Evolutionary conservation across 1,140 invertebrate genomes (phyloP).

Genomic region (Cydia amplana): DNA sequence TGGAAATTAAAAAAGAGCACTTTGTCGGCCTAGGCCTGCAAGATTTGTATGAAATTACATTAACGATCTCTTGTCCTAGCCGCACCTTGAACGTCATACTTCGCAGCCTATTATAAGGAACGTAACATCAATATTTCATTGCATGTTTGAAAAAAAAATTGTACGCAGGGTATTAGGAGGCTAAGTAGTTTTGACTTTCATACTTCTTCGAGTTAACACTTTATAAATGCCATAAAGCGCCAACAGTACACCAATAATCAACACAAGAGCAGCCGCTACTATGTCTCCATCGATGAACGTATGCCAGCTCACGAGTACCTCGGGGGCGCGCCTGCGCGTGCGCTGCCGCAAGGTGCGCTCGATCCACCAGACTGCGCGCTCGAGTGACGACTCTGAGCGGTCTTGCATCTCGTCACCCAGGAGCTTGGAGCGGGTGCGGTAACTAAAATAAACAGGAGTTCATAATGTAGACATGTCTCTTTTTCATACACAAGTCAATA

Average conservation of each 20-base stretch:
- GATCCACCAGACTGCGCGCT: slow-evolving; percentile 4
- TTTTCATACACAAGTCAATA: too few relatives aligned
- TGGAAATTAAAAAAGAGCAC: too few relatives aligned
- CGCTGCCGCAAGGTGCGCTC: not conserved
- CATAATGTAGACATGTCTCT: not conserved
- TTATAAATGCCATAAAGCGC: not conserved
- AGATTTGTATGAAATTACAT: too few relatives aligned
- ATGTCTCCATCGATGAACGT: not conserved
- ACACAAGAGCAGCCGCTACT: not conserved
- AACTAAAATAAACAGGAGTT: not conserved
- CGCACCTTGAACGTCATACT: too few relatives aligned
- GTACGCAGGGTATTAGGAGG: too few relatives aligned
- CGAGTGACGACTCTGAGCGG: not conserved
- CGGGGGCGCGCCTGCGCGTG: not conserved
- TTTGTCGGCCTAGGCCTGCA: too few relatives aligned
- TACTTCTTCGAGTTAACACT: not conserved
- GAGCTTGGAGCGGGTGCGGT: not conserved
- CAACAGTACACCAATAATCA: not conserved
- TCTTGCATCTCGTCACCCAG: not conserved
- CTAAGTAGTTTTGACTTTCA: not conserved
- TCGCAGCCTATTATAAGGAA: too few relatives aligned
- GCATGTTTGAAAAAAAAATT: too few relatives aligned
- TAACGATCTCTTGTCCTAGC: too few relatives aligned
- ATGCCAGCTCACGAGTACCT: not conserved
- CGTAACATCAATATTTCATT: too few relatives aligned